Evolutionary conservation across 2,113 vertebrate genomes (phyloP).

Genomic region (Riparia riparia): DNA sequence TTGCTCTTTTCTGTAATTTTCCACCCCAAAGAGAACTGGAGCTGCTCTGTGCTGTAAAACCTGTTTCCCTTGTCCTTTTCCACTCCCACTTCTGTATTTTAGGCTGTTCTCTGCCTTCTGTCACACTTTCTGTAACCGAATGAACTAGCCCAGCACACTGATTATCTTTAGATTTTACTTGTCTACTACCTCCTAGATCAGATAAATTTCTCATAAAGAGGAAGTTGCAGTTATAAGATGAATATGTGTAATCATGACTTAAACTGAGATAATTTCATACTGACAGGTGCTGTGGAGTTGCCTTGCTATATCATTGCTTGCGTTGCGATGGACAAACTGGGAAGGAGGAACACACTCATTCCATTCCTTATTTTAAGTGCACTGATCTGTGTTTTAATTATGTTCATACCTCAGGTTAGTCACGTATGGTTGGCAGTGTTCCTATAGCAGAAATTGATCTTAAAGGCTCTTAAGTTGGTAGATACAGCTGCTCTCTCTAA

Average conservation of each 20-base stretch:
- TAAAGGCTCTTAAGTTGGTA: neutral
- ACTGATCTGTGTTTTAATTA: slow-evolving; percentile 81
- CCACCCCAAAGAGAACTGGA: neutral
- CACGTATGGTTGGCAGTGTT: neutral
- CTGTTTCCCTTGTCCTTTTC: neutral
- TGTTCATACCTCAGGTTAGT: slow-evolving; percentile 86
- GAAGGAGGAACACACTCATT: slow-evolving; percentile 86
- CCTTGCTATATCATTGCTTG: slow-evolving; percentile 88
- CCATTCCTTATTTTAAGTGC: slow-evolving; percentile 85
- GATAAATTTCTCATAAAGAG: neutral
- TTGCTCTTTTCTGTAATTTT: slow-evolving; percentile 37
- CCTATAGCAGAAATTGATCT: neutral
- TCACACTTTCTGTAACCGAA: neutral
- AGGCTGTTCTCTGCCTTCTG: neutral
- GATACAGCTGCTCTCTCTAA: neutral
- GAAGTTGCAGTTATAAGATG: neutral
- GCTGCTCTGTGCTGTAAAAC: neutral
- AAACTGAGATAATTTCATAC: slow-evolving; percentile 24
- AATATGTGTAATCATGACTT: neutral
- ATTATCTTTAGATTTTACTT: neutral
- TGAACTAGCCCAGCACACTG: neutral
- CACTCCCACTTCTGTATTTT: neutral
- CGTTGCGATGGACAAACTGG: slow-evolving; percentile 86
- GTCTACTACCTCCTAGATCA: neutral
- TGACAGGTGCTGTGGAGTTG: slow-evolving; percentile 89